These are phyloP conservation scores for Coturnix japonica DNA, from an alignment of 2,113 vertebrate species.

Conservation along the genomic window DNA sequence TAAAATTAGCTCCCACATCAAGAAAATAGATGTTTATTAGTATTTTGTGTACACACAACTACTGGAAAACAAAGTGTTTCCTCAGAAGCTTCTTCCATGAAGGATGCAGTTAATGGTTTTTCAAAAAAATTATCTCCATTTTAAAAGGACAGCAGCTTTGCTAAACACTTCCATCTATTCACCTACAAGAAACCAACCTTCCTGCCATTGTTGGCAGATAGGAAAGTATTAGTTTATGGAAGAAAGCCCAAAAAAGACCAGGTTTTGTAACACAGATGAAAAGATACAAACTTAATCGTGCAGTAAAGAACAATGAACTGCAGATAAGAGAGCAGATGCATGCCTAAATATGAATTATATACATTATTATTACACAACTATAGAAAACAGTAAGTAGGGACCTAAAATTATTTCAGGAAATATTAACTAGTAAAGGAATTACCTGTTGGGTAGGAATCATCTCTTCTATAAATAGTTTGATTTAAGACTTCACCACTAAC, in stretches of 20 bases:
- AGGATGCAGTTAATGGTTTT: background rate
- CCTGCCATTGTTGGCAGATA: constrained; percentile 13
- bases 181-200: constrained; percentile 13
- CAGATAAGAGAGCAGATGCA: background rate
- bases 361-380: background rate
- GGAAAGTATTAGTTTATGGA: background rate
- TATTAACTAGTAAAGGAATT: background rate
- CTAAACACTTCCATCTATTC: constrained; percentile 26
- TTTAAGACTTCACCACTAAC: background rate
- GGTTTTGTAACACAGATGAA: background rate
- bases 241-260: background rate
- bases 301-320: background rate
- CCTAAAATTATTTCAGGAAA: background rate
- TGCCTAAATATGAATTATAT: background rate
- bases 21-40: background rate
- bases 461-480: background rate
- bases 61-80: constrained; percentile 1
- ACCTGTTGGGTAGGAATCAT: background rate
- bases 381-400: background rate
- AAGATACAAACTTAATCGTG: constrained; percentile 4
- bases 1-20: background rate
- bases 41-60: constrained; percentile 14
- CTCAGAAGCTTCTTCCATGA: background rate
- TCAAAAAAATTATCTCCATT: background rate
- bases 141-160: background rate